Conservation (phyloP, 2,888 invertebrate species). For the Caenorhabditis virilis region DNA sequence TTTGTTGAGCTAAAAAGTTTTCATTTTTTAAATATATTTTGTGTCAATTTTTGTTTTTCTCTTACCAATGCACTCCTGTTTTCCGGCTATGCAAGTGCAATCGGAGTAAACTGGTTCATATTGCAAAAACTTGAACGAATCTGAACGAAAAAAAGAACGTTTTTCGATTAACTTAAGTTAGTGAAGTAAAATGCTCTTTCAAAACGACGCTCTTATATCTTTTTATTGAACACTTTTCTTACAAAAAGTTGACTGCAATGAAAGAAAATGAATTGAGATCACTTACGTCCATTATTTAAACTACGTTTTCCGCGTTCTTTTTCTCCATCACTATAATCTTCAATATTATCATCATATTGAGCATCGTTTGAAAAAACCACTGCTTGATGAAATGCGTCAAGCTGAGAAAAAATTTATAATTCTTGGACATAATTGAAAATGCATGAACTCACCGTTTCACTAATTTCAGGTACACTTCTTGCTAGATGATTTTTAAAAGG, state of each 20-base stretch:
- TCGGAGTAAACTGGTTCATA: slow-evolving; percentile 65
- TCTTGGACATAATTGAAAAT: neutral
- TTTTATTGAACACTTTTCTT: too few relatives aligned
- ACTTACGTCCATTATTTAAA: slow-evolving; percentile 19
- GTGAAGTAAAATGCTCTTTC: neutral
- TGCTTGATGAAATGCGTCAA: slow-evolving; percentile 67
- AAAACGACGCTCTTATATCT: too few relatives aligned
- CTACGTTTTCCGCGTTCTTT: slow-evolving; percentile 21
- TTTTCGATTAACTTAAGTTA: neutral
- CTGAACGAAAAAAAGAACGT: slow-evolving; percentile 25
- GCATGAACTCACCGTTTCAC: slow-evolving; percentile 55
- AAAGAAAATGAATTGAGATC: too few relatives aligned
- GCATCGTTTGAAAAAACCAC: slow-evolving; percentile 65
- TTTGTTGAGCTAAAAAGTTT: slow-evolving; percentile 33
- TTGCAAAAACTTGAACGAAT: slow-evolving; percentile 63
- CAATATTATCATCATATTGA: slow-evolving; percentile 35
- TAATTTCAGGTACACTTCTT: slow-evolving; percentile 61
- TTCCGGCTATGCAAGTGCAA: slow-evolving; percentile 53
- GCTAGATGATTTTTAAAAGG: slow-evolving; percentile 65
- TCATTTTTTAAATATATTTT: too few relatives aligned
- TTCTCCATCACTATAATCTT: too few relatives aligned
- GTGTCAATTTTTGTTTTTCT: neutral
- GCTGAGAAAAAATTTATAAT: slow-evolving; percentile 37
- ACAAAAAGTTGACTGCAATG: too few relatives aligned
- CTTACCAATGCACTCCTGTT: slow-evolving; percentile 47